These are phyloP conservation scores for Leuctra nigra DNA, from an alignment of 2,888 invertebrate genomes.

Conservation along the genomic window DNA sequence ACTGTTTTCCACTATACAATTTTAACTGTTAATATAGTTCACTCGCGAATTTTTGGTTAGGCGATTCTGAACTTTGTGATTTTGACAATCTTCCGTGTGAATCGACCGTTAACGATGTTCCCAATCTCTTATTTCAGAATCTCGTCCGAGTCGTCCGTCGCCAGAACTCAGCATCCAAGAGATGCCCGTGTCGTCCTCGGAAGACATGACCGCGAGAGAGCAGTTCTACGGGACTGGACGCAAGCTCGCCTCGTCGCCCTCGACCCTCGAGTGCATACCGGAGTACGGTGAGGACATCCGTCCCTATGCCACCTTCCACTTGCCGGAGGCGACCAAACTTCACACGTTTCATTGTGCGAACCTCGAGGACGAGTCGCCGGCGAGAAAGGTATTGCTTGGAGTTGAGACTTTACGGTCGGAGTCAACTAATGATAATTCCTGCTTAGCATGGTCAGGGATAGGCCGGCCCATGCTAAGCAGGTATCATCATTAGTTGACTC, in stretches of 20 bases:
- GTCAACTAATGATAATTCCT: no score
- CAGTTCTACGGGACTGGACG: slow-evolving; percentile 30
- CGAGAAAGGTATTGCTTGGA: slow-evolving; percentile 25
- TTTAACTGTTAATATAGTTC: no score
- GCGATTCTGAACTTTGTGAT: no score
- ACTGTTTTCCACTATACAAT: no score
- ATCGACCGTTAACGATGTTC: not conserved
- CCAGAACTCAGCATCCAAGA: slow-evolving; percentile 26
- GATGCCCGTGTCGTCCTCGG: slow-evolving; percentile 22
- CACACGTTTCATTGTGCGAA: slow-evolving; percentile 30
- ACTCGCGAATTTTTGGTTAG: no score
- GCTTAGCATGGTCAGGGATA: no score
- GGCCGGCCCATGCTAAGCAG: no score
- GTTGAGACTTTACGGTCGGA: no score
- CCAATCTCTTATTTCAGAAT: no score
- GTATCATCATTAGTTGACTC: no score
- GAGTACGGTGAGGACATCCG: slow-evolving; percentile 31
- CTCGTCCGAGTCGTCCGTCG: slow-evolving; percentile 17
- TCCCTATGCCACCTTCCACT: slow-evolving; percentile 32
- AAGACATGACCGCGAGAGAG: slow-evolving; percentile 27
- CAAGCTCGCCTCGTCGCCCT: slow-evolving; percentile 31
- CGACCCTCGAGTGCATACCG: slow-evolving; percentile 29
- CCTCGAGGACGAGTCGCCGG: slow-evolving; percentile 27
- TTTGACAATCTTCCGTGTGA: no score
- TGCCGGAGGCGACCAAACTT: slow-evolving; percentile 29